These are phyloP conservation scores for Sparidentex hasta DNA, from an alignment of 2,797 vertebrate species.

Conservation along the genomic window DNA sequence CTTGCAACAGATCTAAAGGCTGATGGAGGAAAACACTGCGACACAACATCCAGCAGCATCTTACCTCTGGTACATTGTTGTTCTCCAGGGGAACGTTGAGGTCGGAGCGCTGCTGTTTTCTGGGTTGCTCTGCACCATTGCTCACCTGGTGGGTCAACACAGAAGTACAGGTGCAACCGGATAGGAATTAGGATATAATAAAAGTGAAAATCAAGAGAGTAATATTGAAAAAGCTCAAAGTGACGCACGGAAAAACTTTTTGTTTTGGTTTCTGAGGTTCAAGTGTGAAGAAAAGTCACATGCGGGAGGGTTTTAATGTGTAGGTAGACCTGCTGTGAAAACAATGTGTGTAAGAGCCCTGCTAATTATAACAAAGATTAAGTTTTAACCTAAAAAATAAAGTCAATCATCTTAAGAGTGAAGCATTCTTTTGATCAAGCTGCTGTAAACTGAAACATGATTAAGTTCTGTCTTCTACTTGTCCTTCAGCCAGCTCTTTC, in stretches of 20 bases:
- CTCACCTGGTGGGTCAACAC: conserved; percentile 85
- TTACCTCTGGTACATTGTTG: conserved; percentile 95
- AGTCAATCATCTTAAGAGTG: background rate
- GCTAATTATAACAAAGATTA: conserved; percentile 5
- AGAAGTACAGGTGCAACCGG: conserved; percentile 38
- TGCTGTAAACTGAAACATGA: background rate
- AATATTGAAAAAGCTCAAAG: background rate
- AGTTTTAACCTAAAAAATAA: background rate
- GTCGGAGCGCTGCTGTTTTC: conserved; percentile 97
- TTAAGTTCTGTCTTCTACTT: conserved; percentile 21
- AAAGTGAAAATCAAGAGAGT: background rate
- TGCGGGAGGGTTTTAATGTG: conserved; percentile 3
- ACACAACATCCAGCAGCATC: conserved; percentile 24
- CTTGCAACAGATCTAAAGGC: conserved; percentile 29
- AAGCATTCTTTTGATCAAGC: background rate
- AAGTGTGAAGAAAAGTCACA: conserved; percentile 1
- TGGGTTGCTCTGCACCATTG: conserved; percentile 91
- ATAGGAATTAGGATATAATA: conserved; percentile 5
- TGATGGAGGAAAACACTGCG: conserved; percentile 15
- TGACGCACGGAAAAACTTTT: background rate
- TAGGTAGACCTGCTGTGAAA: background rate
- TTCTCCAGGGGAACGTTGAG: conserved; percentile 96
- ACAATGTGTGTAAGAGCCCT: background rate
- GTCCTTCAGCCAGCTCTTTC: conserved; percentile 14
- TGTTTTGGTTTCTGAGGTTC: conserved; percentile 12